A percentile compares a stretch with the other conserved stretches of the same genome.
Evolutionary conservation across 2,888 invertebrate genomes (phyloP).

Genomic region (Bembecia ichneumoniformis): DNA sequence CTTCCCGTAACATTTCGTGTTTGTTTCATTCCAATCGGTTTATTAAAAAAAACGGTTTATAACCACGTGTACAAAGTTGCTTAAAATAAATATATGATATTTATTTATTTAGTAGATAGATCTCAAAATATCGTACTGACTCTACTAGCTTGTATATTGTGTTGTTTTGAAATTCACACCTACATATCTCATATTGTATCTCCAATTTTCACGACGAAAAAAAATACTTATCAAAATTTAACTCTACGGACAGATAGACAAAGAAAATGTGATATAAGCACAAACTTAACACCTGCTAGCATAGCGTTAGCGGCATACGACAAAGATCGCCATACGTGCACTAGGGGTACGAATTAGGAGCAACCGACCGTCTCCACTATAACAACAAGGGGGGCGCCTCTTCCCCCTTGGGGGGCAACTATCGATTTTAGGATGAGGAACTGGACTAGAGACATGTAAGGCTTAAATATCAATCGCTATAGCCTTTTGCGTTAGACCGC

Average conservation of each 20-base stretch:
- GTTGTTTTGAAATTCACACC: too few relatives aligned
- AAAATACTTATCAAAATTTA: too few relatives aligned
- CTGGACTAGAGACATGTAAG: conserved; percentile 68
- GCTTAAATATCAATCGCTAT: conserved; percentile 66
- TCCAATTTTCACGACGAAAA: too few relatives aligned
- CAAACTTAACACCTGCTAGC: neutral
- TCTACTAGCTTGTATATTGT: too few relatives aligned
- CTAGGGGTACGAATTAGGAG: conserved; percentile 51
- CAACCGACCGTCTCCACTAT: conserved; percentile 48
- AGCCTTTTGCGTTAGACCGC: conserved; percentile 33
- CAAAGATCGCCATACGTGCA: conserved; percentile 45
- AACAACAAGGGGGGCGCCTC: conserved; percentile 42
- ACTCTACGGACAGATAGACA: neutral
- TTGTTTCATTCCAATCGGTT: too few relatives aligned
- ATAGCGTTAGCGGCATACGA: conserved; percentile 17
- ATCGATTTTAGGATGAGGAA: conserved; percentile 71
- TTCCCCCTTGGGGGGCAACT: conserved; percentile 40
- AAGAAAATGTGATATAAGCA: neutral
- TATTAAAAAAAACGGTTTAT: too few relatives aligned
- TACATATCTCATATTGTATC: too few relatives aligned
- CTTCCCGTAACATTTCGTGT: too few relatives aligned
- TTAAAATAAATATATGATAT: too few relatives aligned
- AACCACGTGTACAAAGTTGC: too few relatives aligned
- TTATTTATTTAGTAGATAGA: too few relatives aligned
- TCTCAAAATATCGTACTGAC: too few relatives aligned